Evolutionary conservation across 1,140 invertebrate species (phyloP).

Genomic region (Panagrolaimus sp.): DNA sequence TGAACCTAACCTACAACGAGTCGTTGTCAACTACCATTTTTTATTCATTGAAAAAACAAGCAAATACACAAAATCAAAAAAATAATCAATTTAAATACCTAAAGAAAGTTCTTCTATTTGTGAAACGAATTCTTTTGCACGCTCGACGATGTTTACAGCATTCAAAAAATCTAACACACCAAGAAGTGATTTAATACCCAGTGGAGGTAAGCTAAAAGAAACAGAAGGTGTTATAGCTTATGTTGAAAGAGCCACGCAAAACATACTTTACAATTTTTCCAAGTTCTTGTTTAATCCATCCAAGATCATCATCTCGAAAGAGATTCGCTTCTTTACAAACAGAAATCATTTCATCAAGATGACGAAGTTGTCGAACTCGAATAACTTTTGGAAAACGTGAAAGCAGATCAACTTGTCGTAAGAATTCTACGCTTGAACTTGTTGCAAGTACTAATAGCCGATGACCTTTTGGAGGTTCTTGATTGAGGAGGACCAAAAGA

Average conservation of each 20-base stretch:
- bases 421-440: constrained; percentile 44
- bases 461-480: constrained; percentile 71
- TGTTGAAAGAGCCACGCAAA: no score
- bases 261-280: neutral
- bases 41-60: no score
- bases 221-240: no score
- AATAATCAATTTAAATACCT: neutral
- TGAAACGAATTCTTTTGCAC: neutral
- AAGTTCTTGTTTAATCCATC: neutral
- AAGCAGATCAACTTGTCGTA: constrained; percentile 44
- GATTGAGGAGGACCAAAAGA: constrained; percentile 83
- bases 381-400: constrained; percentile 35
- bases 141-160: neutral
- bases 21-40: no score
- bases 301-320: constrained; percentile 21
- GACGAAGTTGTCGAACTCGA: constrained; percentile 26
- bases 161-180: neutral
- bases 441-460: constrained; percentile 53
- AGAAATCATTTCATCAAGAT: constrained; percentile 24
- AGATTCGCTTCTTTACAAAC: constrained; percentile 35
- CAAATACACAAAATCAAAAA: no score
- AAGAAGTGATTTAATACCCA: neutral
- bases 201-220: neutral
- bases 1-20: no score
- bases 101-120: neutral